These are phyloP conservation scores for Idaea straminata DNA, from an alignment of 2,888 invertebrate species.

Conservation along the genomic window DNA sequence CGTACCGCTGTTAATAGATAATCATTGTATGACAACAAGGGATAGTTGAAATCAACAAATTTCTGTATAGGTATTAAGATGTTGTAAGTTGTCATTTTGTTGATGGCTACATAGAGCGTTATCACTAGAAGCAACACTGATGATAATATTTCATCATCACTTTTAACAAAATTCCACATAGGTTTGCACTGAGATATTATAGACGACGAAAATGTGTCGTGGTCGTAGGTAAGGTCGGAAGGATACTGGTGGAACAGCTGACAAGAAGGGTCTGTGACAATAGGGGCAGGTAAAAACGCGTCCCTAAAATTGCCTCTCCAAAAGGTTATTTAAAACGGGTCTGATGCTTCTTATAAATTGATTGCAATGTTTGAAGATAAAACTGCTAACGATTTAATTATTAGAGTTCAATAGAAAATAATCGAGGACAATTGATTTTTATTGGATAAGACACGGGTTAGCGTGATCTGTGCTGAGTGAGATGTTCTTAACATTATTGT, in stretches of 20 bases:
- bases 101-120: constrained; percentile 33
- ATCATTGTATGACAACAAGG: constrained; percentile 37
- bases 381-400: neutral
- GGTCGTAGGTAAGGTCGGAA: constrained; percentile 23
- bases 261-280: neutral
- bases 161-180: constrained; percentile 24
- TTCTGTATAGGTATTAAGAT: constrained; percentile 40
- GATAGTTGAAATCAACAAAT: constrained; percentile 47
- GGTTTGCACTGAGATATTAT: constrained; percentile 19
- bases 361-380: neutral
- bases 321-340: neutral
- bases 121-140: constrained; percentile 42
- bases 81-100: constrained; percentile 43
- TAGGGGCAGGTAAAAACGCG: constrained; percentile 1
- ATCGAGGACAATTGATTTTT: neutral
- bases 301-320: neutral
- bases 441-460: constrained; percentile 8
- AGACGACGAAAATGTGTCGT: constrained; percentile 26
- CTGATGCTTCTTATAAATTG: neutral
- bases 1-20: constrained; percentile 39
- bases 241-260: constrained; percentile 33
- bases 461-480: constrained; percentile 3
- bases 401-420: neutral
- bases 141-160: constrained; percentile 31
- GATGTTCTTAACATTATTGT: neutral